These are phyloP conservation scores for Melanotaenia maccullochi DNA, from an alignment of 2,797 vertebrate species.

Conservation along the genomic window DNA sequence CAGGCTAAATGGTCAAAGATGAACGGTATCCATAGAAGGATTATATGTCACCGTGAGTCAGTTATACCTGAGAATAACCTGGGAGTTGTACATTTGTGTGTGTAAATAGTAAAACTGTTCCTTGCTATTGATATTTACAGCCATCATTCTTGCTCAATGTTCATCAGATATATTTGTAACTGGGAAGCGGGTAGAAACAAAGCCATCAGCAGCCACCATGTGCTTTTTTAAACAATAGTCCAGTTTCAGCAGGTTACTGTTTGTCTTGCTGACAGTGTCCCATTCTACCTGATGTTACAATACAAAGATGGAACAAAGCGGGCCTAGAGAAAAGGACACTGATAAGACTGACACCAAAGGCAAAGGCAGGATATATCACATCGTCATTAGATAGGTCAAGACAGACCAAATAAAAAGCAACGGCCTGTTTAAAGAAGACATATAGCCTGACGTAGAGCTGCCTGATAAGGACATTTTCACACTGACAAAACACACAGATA, in stretches of 20 bases:
- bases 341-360: slow-evolving; percentile 76
- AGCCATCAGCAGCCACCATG: slow-evolving; percentile 70
- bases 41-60: slow-evolving; percentile 32
- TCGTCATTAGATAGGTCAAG: slow-evolving; percentile 33
- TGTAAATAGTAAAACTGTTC: neutral
- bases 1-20: slow-evolving; percentile 18
- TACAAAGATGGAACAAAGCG: slow-evolving; percentile 51
- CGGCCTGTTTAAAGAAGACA: slow-evolving; percentile 13
- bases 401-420: slow-evolving; percentile 13
- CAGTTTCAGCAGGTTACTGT: slow-evolving; percentile 74
- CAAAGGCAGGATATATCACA: slow-evolving; percentile 45
- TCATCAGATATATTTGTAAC: slow-evolving; percentile 42
- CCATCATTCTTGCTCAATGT: slow-evolving; percentile 14
- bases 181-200: slow-evolving; percentile 40
- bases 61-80: slow-evolving; percentile 26
- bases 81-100: slow-evolving; percentile 17
- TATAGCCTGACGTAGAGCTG: neutral
- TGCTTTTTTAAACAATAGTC: slow-evolving; percentile 69
- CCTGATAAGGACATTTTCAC: neutral
- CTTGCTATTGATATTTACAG: slow-evolving; percentile 44
- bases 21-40: slow-evolving; percentile 22
- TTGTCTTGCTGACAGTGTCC: slow-evolving; percentile 71
- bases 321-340: slow-evolving; percentile 56
- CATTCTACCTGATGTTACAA: slow-evolving; percentile 59
- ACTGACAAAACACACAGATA: neutral